Conservation (phyloP, 2,113 vertebrate genomes). For the Embiotoca jacksoni region DNA sequence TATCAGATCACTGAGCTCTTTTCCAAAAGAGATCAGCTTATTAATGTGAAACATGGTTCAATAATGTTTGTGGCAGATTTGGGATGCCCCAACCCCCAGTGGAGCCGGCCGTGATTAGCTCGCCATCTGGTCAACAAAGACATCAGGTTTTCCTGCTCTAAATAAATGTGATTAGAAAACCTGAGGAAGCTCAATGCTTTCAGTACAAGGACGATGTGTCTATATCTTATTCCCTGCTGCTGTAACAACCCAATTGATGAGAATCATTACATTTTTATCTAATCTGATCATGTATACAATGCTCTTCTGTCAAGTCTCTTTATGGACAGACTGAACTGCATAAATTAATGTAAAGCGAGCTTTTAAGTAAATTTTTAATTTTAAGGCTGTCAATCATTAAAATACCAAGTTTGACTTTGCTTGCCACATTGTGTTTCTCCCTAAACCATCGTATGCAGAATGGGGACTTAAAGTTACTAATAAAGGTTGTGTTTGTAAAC, state of each 20-base stretch:
- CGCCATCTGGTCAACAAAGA: conserved; percentile 82
- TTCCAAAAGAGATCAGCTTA: conserved; percentile 13
- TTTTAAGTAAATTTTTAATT: not conserved
- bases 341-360: not conserved
- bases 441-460: too few species aligned
- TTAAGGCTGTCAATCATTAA: conserved; percentile 2
- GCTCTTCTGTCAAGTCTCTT: conserved; percentile 1
- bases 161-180: conserved; percentile 79
- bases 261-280: conserved; percentile 43
- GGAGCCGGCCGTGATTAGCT: conserved; percentile 67
- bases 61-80: conserved; percentile 69
- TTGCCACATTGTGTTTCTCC: conserved; percentile 4
- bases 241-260: not conserved
- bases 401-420: conserved; percentile 40
- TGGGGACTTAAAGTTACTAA: too few species aligned
- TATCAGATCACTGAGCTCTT: not conserved
- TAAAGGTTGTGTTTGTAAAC: too few species aligned
- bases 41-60: conserved; percentile 41
- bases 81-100: conserved; percentile 63
- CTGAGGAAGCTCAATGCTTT: conserved; percentile 38
- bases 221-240: conserved; percentile 21
- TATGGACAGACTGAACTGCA: not conserved
- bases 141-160: conserved; percentile 70
- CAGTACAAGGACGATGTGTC: conserved; percentile 3
- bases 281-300: conserved; percentile 15